These are phyloP conservation scores for Bibio marci DNA, from an alignment of 2,888 invertebrate species.

Conservation along the genomic window DNA sequence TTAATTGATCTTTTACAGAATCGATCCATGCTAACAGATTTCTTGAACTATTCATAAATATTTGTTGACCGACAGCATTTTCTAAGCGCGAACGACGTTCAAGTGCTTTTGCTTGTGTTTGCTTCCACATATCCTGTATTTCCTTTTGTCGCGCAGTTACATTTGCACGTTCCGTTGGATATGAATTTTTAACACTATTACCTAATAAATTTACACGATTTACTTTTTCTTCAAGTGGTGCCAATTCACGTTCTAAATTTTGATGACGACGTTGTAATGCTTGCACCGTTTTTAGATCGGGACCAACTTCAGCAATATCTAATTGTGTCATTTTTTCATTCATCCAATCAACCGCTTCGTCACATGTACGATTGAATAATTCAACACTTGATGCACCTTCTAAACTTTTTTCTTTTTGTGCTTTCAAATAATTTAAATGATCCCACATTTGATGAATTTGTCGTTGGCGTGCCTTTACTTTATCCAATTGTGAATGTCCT, in stretches of 20 bases:
- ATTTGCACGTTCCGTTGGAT: constrained; percentile 76
- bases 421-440: constrained; percentile 65
- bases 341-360: constrained; percentile 97
- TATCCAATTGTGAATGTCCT: constrained; percentile 73
- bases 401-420: constrained; percentile 77
- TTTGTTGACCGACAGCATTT: constrained; percentile 89
- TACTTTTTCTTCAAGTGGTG: constrained; percentile 89
- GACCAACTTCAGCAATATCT: constrained; percentile 57
- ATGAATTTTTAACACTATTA: constrained; percentile 77
- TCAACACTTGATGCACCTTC: constrained; percentile 91
- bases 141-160: constrained; percentile 72
- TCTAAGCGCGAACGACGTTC: constrained; percentile 72
- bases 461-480: constrained; percentile 55
- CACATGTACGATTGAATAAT: constrained; percentile 87
- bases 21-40: constrained; percentile 69
- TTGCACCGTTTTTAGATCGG: constrained; percentile 79
- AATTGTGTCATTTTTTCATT: constrained; percentile 84
- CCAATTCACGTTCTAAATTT: constrained; percentile 83
- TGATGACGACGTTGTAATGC: constrained; percentile 84
- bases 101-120: constrained; percentile 69
- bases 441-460: constrained; percentile 86
- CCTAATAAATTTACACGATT: constrained; percentile 74
- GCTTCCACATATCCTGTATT: constrained; percentile 75
- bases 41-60: constrained; percentile 72
- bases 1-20: constrained; percentile 59